These are phyloP conservation scores for Menura novaehollandiae DNA, from an alignment of 2,113 vertebrate genomes.

Conservation along the genomic window DNA sequence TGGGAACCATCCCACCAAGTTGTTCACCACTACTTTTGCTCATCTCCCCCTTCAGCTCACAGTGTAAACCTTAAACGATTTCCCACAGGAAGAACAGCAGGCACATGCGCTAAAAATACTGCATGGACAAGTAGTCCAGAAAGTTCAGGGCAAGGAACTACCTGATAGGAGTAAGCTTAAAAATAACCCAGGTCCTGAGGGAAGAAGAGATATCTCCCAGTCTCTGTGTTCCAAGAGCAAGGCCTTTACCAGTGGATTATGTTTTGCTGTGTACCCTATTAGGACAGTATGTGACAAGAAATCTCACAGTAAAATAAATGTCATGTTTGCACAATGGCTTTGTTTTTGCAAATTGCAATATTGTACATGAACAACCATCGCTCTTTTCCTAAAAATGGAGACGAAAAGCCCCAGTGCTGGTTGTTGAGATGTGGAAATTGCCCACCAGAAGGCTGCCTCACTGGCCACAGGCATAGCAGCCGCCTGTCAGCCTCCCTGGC, in stretches of 20 bases:
- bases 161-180: not conserved
- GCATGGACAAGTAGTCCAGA: not conserved
- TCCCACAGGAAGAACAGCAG: not conserved
- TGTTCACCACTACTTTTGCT: not conserved
- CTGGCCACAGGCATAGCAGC: accelerated
- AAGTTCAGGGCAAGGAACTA: not conserved
- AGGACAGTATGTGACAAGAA: not conserved
- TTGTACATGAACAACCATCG: not conserved
- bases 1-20: not conserved
- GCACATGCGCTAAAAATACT: not conserved
- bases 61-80: not conserved
- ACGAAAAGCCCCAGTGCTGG: accelerated
- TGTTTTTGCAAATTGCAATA: not conserved
- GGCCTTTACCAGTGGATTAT: not conserved
- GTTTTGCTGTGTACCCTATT: not conserved
- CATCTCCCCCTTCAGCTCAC: not conserved
- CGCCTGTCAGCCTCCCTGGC: not conserved
- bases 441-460: not conserved
- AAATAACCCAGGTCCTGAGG: not conserved
- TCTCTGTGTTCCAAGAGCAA: not conserved
- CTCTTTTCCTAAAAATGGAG: not conserved
- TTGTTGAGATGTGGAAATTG: not conserved
- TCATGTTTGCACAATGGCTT: not conserved
- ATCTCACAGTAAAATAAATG: not conserved
- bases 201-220: not conserved